phyloP scores from a whole-genome alignment of 2,888 invertebrate species.

The Ormyrus labotus region DNA sequence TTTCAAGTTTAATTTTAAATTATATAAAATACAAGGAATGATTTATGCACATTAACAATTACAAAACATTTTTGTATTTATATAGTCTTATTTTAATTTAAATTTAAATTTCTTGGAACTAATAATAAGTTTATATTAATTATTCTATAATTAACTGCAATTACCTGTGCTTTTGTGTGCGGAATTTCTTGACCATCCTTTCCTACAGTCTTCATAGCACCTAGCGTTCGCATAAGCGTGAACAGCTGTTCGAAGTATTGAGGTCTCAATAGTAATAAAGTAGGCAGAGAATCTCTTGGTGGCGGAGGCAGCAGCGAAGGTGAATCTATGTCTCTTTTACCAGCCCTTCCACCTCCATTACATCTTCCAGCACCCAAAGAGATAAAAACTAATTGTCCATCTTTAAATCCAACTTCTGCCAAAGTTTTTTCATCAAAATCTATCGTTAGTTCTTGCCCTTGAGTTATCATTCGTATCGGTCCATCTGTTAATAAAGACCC shows the following conservation, averaged over 20 bases:
- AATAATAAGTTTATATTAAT: not conserved
- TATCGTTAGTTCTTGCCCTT: constrained; percentile 93
- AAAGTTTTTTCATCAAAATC: constrained; percentile 95
- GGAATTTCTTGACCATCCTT: constrained; percentile 84
- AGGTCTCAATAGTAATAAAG: constrained; percentile 88
- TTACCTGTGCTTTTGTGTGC: constrained; percentile 90
- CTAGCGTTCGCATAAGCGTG: constrained; percentile 91
- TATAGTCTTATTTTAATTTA: too few species aligned
- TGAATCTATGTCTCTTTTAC: constrained; percentile 84
- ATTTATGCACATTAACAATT: too few species aligned
- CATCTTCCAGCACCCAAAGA: constrained; percentile 87
- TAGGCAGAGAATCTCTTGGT: constrained; percentile 90
- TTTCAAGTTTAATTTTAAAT: not conserved
- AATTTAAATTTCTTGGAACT: not conserved
- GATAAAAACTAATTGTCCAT: constrained; percentile 94
- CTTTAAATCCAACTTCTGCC: constrained; percentile 94
- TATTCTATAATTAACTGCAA: not conserved
- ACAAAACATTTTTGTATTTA: too few species aligned
- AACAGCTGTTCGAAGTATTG: constrained; percentile 94
- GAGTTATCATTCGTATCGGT: constrained; percentile 93
- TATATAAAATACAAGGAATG: not conserved
- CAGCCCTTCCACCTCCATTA: constrained; percentile 77
- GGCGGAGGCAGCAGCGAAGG: constrained; percentile 92
- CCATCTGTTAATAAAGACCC: constrained; percentile 87
- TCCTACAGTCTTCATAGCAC: constrained; percentile 88